Conservation (phyloP, 2,888 invertebrate genomes). For the Steinernema scapterisci region DNA sequence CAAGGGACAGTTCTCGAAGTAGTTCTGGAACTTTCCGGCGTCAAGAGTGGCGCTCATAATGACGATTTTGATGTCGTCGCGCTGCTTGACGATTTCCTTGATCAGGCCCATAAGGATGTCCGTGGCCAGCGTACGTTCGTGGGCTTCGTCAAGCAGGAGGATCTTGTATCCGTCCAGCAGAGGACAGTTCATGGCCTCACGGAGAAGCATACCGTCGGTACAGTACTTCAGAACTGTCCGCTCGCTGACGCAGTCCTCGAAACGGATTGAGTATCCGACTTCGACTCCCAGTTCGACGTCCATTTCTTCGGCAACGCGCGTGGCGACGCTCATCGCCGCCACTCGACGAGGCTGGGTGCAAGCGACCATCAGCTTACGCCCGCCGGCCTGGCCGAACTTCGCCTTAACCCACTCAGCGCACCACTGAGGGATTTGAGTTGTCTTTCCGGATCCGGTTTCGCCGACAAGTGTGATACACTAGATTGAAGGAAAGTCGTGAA, state of each 20-base stretch:
- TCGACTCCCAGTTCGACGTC: conserved; percentile 87
- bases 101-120: conserved; percentile 97
- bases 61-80: conserved; percentile 90
- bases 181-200: conserved; percentile 99
- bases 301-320: conserved; percentile 98
- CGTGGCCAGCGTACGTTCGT: conserved; percentile 95
- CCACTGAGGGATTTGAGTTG: conserved; percentile 97
- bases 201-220: conserved; percentile 99
- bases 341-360: conserved; percentile 84
- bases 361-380: conserved; percentile 39
- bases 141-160: conserved; percentile 94
- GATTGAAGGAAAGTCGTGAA: not conserved
- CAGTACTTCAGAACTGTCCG: conserved; percentile 95
- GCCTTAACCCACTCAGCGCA: conserved; percentile 75
- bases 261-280: conserved; percentile 95
- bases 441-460: conserved; percentile 99
- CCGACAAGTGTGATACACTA: conserved; percentile 77
- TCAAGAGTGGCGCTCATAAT: conserved; percentile 99
- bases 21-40: conserved; percentile 96
- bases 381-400: conserved; percentile 67
- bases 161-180: conserved; percentile 94
- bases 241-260: conserved; percentile 94
- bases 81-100: conserved; percentile 86
- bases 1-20: conserved; percentile 95
- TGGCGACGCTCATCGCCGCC: conserved; percentile 99